Percentiles rank a stretch among this genome's conserved stretches.
These are phyloP conservation scores for Eurytoma californica DNA, from an alignment of 2,888 invertebrate species.

Conservation along the genomic window DNA sequence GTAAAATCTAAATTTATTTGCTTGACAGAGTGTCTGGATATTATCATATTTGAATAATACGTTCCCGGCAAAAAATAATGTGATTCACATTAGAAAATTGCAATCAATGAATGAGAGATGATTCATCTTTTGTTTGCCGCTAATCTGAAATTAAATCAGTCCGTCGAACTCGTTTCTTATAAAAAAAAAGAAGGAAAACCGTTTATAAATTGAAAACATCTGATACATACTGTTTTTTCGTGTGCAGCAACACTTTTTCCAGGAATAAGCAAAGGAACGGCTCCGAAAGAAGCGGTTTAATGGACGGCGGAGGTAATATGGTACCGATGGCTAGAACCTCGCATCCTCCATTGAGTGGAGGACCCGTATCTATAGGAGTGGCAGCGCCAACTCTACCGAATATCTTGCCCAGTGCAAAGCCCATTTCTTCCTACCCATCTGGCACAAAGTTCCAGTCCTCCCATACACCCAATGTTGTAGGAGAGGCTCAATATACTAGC, in stretches of 20 bases:
- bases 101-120: background rate
- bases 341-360: conserved; percentile 64
- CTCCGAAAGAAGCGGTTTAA: conserved; percentile 67
- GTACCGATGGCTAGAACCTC: conserved; percentile 68
- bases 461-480: conserved; percentile 61
- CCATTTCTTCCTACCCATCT: conserved; percentile 69
- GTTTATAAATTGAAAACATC: background rate
- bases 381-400: conserved; percentile 66
- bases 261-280: conserved; percentile 73
- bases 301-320: conserved; percentile 63
- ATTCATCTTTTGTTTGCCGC: background rate
- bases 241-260: conserved; percentile 53
- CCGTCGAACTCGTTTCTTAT: background rate
- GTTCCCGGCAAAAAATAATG: background rate
- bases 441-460: conserved; percentile 74
- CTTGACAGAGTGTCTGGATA: background rate
- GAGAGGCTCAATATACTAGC: conserved; percentile 66
- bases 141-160: conserved; percentile 28
- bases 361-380: conserved; percentile 61
- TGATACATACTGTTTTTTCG: conserved; percentile 1
- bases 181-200: too few species aligned
- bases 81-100: background rate
- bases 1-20: background rate
- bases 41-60: background rate
- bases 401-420: conserved; percentile 69